Evolutionary conservation across 1,140 invertebrate species (phyloP), one percentile per base, ranked within the genome.

Genomic region (Cotesia glomerata): DNA sequence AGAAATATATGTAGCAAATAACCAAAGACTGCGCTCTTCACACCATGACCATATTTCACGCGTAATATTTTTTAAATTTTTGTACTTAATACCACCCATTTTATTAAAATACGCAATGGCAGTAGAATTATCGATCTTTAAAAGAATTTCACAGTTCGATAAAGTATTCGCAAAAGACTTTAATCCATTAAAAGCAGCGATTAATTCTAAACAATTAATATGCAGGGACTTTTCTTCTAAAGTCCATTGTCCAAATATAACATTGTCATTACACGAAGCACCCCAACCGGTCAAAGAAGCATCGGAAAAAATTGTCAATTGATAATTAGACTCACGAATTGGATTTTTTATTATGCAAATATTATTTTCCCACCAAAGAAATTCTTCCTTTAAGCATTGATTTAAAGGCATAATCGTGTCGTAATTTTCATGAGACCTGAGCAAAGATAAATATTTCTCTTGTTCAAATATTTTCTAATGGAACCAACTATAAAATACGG

Each of bases 41-140:
- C 77, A 77, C 71, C 74, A 79, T 39, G 66, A 59, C 78, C 77
- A 79, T 13, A 69, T 73, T 26, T 52, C 8, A n/a, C 13, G 14
- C 0, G 66, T 51, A n/a, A 73, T 18, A n/a, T 61, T 35, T 56
- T 39, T 69, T 3, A 73, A 51, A 9, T 69, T 45, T 14, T 11
- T 58, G 35, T 69, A 54, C 52, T n/a, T n/a, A 5, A 5, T 16
- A 54, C 14, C 52, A 54, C 52, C 52, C 52, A 54, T 54, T 14
- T 16, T n/a, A 54, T 54, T 54, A 14, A 54, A 14, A 54, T 54
- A 54, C 16, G 52, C 13, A 3, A 54, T 54, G 1, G 52, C 52
- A 9, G 56, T 58, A 1, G 56, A 18, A 26, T 58, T 58, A 58
- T 58, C 56, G 3, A 58, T 26, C 2, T 18, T 16, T 4, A 58